Percentiles rank a stretch among this genome's conserved stretches.
Conservation (phyloP, 2,888 invertebrate species). For the Aleiodes testaceus region DNA sequence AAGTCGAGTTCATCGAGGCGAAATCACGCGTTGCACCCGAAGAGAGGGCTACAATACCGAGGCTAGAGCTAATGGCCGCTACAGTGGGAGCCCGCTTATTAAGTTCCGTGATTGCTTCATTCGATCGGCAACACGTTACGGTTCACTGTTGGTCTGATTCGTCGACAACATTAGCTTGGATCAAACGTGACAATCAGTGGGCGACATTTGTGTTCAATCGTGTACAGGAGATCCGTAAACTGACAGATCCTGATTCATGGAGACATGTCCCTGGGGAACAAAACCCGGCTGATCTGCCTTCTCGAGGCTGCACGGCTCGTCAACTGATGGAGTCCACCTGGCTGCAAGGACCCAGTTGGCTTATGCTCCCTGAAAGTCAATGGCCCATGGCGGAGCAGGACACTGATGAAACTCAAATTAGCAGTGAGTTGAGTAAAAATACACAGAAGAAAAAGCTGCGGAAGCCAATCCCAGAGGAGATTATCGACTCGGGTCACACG, state of each 20-base stretch:
- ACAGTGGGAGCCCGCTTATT: conserved; percentile 11
- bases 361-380: background rate
- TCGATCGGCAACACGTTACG: background rate
- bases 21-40: conserved; percentile 59
- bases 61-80: conserved; percentile 5
- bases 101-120: background rate
- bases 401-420: background rate
- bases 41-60: conserved; percentile 57
- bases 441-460: no score
- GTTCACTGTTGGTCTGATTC: conserved; percentile 10
- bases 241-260: background rate
- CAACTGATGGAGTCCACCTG: background rate
- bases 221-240: background rate
- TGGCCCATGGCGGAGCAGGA: background rate
- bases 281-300: conserved; percentile 10
- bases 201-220: conserved; percentile 12
- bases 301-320: conserved; percentile 7
- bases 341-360: background rate
- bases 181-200: conserved; percentile 8
- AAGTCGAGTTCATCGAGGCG: conserved; percentile 53
- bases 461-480: background rate
- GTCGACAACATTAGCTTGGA: background rate
- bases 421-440: no score
- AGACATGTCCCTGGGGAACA: conserved; percentile 1
- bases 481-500: background rate